A percentile compares a stretch with the other conserved stretches of the same genome.
These are phyloP conservation scores for Hyppa rectilinea DNA, from an alignment of 2,888 invertebrate genomes.

Conservation along the genomic window DNA sequence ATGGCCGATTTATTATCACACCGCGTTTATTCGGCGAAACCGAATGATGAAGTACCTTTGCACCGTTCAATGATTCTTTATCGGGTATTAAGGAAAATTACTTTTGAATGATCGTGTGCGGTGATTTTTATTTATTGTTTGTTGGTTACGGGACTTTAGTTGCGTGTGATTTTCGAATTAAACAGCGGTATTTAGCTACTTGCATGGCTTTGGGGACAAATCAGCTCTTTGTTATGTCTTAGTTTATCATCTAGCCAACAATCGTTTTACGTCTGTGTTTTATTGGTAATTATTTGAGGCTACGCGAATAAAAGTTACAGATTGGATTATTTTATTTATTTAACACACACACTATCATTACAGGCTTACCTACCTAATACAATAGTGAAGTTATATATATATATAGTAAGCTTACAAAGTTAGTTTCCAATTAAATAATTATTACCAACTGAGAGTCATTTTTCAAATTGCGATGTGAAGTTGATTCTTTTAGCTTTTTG, in stretches of 20 bases:
- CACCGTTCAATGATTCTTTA: constrained; percentile 57
- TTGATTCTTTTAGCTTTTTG: background rate
- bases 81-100: constrained; percentile 65
- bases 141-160: constrained; percentile 43
- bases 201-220: background rate
- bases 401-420: too few species aligned
- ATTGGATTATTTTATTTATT: too few species aligned
- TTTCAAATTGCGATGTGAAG: too few species aligned
- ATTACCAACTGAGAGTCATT: too few species aligned
- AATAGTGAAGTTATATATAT: too few species aligned
- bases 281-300: background rate
- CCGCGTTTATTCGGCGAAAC: constrained; percentile 74
- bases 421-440: too few species aligned
- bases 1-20: constrained; percentile 77
- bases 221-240: background rate
- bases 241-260: background rate
- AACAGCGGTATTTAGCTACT: background rate
- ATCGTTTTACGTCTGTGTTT: background rate
- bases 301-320: background rate
- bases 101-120: constrained; percentile 59
- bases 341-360: too few species aligned
- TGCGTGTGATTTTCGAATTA: constrained; percentile 2
- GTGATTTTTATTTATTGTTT: constrained; percentile 54
- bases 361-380: too few species aligned
- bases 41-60: constrained; percentile 61